phyloP scores from a whole-genome alignment of 2,797 vertebrate species.

The Brachyalestes nurse region DNA sequence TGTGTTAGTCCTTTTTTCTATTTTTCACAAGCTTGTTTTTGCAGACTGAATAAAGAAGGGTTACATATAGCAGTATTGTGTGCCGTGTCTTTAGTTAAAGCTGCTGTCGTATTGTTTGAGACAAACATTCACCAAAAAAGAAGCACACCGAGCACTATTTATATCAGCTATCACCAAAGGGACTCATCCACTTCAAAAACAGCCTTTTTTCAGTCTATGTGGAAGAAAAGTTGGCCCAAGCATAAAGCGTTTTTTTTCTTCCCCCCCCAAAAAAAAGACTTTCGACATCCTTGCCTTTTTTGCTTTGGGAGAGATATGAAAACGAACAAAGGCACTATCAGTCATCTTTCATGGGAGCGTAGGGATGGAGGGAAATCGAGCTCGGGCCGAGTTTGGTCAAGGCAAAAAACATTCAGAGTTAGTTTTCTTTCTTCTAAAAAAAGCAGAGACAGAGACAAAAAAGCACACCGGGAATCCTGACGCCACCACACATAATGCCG shows the following conservation, averaged over 20 bases:
- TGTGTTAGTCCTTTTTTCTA: slow-evolving; percentile 29
- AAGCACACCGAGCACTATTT: slow-evolving; percentile 39
- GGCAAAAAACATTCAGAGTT: slow-evolving; percentile 62
- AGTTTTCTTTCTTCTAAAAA: slow-evolving; percentile 33
- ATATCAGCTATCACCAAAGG: slow-evolving; percentile 45
- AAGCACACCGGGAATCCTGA: slow-evolving; percentile 63
- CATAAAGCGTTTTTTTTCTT: slow-evolving; percentile 63
- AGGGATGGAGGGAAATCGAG: slow-evolving; percentile 62
- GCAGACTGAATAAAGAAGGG: slow-evolving; percentile 24
- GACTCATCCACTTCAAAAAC: slow-evolving; percentile 42
- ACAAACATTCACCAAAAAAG: slow-evolving; percentile 12
- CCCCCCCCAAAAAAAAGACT: slow-evolving; percentile 57
- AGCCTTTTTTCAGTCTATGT: slow-evolving; percentile 59
- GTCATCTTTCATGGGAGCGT: slow-evolving; percentile 68
- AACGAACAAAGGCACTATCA: slow-evolving; percentile 72
- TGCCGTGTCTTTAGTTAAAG: slow-evolving; percentile 22
- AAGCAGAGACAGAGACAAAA: slow-evolving; percentile 55
- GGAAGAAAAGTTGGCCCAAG: slow-evolving; percentile 64
- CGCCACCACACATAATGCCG: slow-evolving; percentile 67
- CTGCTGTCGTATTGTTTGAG: slow-evolving; percentile 45
- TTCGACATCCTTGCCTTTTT: slow-evolving; percentile 65
- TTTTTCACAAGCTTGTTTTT: slow-evolving; percentile 33
- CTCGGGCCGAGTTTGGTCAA: slow-evolving; percentile 52
- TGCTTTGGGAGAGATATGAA: slow-evolving; percentile 47
- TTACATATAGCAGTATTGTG: slow-evolving; percentile 22